Evolutionary conservation across 2,797 vertebrate genomes (phyloP).

Genomic region (Netta rufina): DNA sequence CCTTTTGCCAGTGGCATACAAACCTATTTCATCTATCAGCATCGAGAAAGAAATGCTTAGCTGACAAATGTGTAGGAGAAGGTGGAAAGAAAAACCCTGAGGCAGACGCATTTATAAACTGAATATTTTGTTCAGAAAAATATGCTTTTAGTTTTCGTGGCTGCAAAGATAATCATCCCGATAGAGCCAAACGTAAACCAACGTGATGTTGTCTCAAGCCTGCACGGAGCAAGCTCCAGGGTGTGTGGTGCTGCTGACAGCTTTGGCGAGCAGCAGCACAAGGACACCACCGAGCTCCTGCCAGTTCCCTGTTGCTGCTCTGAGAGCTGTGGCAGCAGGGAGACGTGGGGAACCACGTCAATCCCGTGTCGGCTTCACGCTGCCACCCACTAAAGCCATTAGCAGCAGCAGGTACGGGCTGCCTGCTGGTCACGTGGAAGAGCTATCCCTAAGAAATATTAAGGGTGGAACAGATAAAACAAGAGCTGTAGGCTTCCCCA

Average conservation of each 20-base stretch:
- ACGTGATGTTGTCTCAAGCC: neutral
- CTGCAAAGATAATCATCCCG: neutral
- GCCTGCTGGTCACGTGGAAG: neutral
- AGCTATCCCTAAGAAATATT: neutral
- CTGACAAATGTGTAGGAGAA: neutral
- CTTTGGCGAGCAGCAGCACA: conserved; percentile 6
- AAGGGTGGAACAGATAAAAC: neutral
- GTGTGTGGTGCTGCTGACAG: conserved; percentile 13
- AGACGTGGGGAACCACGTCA: neutral
- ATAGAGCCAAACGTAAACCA: neutral
- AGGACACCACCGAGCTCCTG: neutral
- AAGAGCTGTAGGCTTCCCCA: neutral
- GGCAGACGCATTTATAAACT: neutral
- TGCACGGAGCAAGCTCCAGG: conserved; percentile 10
- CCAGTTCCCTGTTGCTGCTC: neutral
- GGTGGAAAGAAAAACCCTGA: neutral
- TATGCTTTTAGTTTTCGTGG: neutral
- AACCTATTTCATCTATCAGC: neutral
- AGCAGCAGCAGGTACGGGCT: neutral
- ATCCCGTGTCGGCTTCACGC: neutral
- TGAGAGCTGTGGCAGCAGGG: neutral
- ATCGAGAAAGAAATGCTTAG: neutral
- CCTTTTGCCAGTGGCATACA: neutral
- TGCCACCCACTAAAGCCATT: conserved; percentile 8
- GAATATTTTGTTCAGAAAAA: conserved; percentile 1